Base-by-base conservation (phyloP, 2,113 vertebrate genomes). In the Channa maculata region DNA sequence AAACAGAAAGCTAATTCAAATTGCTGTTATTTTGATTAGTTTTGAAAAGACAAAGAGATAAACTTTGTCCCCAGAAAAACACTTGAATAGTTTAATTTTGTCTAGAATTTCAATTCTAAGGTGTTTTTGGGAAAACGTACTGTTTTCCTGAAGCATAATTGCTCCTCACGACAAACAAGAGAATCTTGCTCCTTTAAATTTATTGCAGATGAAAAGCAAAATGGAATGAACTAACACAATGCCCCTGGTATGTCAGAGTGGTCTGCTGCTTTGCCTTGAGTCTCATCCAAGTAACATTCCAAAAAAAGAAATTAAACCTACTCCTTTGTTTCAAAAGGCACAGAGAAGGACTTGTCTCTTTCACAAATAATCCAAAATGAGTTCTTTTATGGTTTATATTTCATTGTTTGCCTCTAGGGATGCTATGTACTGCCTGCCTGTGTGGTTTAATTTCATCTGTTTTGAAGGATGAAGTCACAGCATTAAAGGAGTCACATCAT, bases 121-220 rank as follows among this genome's bases (percentile, higher is more conserved):
- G 24, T 24, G 24, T 24, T 24, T 24, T 24, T 24, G 24, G 24
- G 24, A 24, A 24, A 24, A 24, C 24, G 0, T 24, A 14, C 3
- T 15, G 1, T 3, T 54, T 39, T 4, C 46, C 39, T 58, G 45
- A n/a, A n/a, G 48, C 65, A 8, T 52, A 4, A 3, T 10, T 55
- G 54, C 4, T 34, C 8, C 36, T 63, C n/a, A 44, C 15, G 7
- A 71, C 51, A 67, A 83, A 82, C 60, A 71, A 65, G 50, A 66
- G 50, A 59, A 79, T 72, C 48, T 37, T 65, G n/a, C 61, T 62
- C 13, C 8, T 59, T 57, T 44, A 69, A 84, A 89, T 84, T 13
- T 36, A 3, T 63, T 82, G 39, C 75, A 86, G 75, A 85, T 86
- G 77, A 65, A 59, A 49, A 45, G 7, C 62, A 55, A 24, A 24